Conservation (phyloP, 2,797 vertebrate genomes). For the Peromyscus nudipes region DNA sequence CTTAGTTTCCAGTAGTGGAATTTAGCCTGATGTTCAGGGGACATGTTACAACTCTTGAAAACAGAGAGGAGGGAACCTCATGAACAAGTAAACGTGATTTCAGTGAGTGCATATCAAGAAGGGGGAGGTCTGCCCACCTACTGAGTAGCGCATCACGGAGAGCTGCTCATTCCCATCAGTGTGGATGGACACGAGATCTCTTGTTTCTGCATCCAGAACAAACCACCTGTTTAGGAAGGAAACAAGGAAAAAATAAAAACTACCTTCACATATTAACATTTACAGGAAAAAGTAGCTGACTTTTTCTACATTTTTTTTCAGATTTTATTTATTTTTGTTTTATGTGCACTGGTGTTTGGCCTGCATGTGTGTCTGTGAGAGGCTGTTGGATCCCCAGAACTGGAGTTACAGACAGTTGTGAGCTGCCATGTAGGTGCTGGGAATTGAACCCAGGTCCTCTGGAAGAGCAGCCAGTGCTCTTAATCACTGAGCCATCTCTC, state of each 20-base stretch:
- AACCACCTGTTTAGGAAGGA: constrained; percentile 93
- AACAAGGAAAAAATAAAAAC: constrained; percentile 52
- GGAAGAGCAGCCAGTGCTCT: neutral
- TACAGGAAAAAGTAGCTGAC: neutral
- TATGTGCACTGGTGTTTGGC: neutral
- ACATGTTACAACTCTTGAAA: constrained; percentile 34
- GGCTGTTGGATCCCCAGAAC: neutral
- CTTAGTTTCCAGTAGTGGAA: constrained; percentile 50
- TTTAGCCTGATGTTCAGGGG: constrained; percentile 13
- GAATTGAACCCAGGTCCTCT: neutral
- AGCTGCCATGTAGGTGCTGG: neutral
- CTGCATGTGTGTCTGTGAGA: neutral
- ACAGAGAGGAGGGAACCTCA: neutral
- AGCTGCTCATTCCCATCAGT: constrained; percentile 98
- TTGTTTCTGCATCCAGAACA: constrained; percentile 96
- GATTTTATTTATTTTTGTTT: neutral
- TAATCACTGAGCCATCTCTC: neutral
- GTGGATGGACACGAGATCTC: constrained; percentile 97
- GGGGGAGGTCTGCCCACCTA: constrained; percentile 90
- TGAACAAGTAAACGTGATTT: neutral
- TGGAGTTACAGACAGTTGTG: neutral
- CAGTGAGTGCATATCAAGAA: neutral
- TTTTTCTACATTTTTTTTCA: neutral
- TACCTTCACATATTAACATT: constrained; percentile 58
- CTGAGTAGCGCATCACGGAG: constrained; percentile 97